Evolutionary conservation across 2,888 invertebrate species (phyloP).

Genomic region (Sinohyriopsis cumingii): DNA sequence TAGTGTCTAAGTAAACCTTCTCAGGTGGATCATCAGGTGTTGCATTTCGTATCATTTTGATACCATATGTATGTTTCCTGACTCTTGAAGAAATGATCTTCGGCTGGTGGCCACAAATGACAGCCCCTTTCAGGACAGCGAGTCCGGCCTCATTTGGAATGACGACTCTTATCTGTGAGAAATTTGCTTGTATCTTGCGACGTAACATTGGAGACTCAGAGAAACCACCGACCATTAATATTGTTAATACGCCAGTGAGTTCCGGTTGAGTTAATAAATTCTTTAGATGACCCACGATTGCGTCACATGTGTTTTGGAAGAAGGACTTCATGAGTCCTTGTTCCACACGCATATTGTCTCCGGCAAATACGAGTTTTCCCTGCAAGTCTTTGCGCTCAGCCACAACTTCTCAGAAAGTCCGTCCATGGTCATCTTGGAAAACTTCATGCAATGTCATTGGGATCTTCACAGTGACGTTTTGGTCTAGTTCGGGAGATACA

Average conservation of each 20-base stretch:
- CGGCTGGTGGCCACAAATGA: conserved; percentile 32
- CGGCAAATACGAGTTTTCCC: conserved; percentile 22
- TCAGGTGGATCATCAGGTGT: no score
- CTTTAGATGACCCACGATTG: conserved; percentile 20
- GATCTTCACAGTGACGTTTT: no score
- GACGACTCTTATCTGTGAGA: conserved; percentile 19
- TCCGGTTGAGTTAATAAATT: conserved; percentile 13
- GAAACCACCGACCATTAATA: conserved; percentile 34
- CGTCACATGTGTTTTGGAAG: conserved; percentile 17
- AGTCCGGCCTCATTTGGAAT: conserved; percentile 29
- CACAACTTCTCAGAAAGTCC: no score
- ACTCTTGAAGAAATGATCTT: conserved; percentile 21
- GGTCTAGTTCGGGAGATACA: no score
- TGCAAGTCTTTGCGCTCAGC: conserved; percentile 1
- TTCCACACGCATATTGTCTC: conserved; percentile 26
- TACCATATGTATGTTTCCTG: conserved; percentile 22
- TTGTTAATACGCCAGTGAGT: conserved; percentile 15
- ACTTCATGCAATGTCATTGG: no score
- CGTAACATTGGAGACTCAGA: conserved; percentile 30
- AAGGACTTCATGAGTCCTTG: conserved; percentile 13
- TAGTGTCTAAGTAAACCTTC: no score
- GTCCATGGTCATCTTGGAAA: no score
- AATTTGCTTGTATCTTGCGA: conserved; percentile 11
- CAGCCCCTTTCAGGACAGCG: conserved; percentile 31
- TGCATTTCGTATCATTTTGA: no score